These are phyloP conservation scores for Paraplagusia blochii DNA, from an alignment of 2,113 vertebrate genomes.

Conservation along the genomic window DNA sequence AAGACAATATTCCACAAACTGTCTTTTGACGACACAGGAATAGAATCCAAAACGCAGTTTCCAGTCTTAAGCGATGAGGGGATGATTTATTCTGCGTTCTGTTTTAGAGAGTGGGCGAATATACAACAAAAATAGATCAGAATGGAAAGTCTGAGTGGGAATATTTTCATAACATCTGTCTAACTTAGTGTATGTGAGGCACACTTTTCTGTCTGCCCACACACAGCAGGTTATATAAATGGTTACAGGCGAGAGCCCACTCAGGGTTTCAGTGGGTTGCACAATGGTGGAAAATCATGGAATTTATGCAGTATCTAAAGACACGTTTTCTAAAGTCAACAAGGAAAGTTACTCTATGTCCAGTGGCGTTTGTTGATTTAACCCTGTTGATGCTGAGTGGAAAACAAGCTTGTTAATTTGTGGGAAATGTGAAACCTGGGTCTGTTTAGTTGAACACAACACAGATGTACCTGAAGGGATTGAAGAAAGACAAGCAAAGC, in stretches of 20 bases:
- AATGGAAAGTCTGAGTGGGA: constrained; percentile 23
- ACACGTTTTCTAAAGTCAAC: constrained; percentile 31
- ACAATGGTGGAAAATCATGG: constrained; percentile 46
- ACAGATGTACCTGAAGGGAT: no score
- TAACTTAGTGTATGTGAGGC: constrained; percentile 27
- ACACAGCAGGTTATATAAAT: constrained; percentile 56
- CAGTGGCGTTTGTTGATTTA: no score
- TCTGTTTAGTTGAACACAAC: no score
- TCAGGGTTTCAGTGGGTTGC: constrained; percentile 42
- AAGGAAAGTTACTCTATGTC: constrained; percentile 14
- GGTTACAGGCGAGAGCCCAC: constrained; percentile 50
- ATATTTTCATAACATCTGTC: constrained; percentile 46
- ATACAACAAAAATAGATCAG: constrained; percentile 38
- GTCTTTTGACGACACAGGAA: not conserved
- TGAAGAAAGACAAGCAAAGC: no score
- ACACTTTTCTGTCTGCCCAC: constrained; percentile 38
- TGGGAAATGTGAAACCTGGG: no score
- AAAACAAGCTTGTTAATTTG: no score
- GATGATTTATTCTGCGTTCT: not conserved
- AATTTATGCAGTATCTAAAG: constrained; percentile 39
- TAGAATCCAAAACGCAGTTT: not conserved
- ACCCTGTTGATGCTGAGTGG: no score
- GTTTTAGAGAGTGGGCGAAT: no score
- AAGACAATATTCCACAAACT: not conserved
- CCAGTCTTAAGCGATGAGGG: not conserved